These are phyloP conservation scores for Hepsetus odoe DNA, from an alignment of 2,113 vertebrate species.

Conservation along the genomic window DNA sequence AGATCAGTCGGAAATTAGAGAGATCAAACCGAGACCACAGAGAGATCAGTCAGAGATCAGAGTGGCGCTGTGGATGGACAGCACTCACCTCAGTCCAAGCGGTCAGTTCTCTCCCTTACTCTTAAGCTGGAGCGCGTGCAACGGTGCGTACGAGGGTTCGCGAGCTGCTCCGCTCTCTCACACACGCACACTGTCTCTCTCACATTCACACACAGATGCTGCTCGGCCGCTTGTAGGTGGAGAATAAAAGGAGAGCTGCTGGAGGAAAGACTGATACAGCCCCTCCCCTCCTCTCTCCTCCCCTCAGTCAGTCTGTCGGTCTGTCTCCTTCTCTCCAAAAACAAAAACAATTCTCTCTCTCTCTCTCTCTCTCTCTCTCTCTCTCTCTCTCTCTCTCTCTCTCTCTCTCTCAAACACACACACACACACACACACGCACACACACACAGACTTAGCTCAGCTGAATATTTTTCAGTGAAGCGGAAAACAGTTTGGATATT, in stretches of 20 bases:
- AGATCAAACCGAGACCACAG: too few species aligned
- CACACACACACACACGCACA: too few species aligned
- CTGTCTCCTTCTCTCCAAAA: not conserved
- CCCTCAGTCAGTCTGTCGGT: not conserved
- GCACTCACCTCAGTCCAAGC: not conserved
- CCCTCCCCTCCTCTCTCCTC: not conserved
- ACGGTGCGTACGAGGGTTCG: not conserved
- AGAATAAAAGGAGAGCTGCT: slow-evolving; percentile 62
- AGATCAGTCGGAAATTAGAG: not conserved
- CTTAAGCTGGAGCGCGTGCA: slow-evolving; percentile 19
- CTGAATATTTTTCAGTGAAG: too few species aligned
- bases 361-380: slow-evolving; percentile 2
- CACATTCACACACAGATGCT: slow-evolving; percentile 43
- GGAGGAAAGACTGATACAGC: slow-evolving; percentile 52
- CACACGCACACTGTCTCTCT: too few species aligned
- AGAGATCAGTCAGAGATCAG: not conserved
- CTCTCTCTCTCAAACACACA: too few species aligned
- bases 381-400: too few species aligned
- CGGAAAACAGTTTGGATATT: too few species aligned
- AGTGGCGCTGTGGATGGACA: too few species aligned
- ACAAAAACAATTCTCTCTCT: slow-evolving; percentile 5
- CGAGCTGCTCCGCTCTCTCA: not conserved
- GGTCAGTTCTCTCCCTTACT: not conserved
- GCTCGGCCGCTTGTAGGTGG: slow-evolving; percentile 48
- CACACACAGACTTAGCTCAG: too few species aligned